Evolutionary conservation across 53 echinoderm and acorn worm genomes (phyloP), one percentile per base, ranked within the genome.

Genomic region (Paracentrotus lividus): DNA sequence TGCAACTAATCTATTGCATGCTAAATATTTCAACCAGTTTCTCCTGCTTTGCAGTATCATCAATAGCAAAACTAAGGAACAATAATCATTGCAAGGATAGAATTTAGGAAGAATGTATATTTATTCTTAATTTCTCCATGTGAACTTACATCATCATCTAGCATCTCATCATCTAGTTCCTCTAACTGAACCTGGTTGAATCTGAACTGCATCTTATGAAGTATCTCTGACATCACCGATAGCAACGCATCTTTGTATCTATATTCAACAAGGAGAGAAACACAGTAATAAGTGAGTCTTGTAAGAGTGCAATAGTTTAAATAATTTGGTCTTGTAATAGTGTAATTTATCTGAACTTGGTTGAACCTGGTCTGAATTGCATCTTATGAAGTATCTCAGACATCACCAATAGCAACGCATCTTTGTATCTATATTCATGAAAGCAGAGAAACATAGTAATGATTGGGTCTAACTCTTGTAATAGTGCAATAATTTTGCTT

Each of bases 151-250:
- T 99, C 97, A 92, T 99, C 99, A 94, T 96, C 96, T 43, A 99
- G 89, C 53, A 93, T 93, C 15, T 99, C 99, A 84, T 99, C 99
- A 60, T 99, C 99, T 49, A 99, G 94, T 77, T 99, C 99, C 72
- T 99, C 99, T 47, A 99, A 96, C 95, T 99, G 97, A 12, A 95
- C 94, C 57, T 99, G 99, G 95, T 99, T 99, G 94, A 85, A 99
- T 31, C 97, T 61, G 69, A 99, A 99, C 94, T 99, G 99, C 81
- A 99, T 64, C 96, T 99, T 99, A 86, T 92, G 95, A 0, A 99
- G 94, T 45, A 99, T 94, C 84, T 96, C 99, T 5, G 86, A 96
- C 95, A 97, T 99, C 40, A 99, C 94, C 5, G 97, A 97, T 34
- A 96, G 95, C 77, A 99, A 90, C 0, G 99, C 99, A 92, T 99